phyloP scores from a whole-genome alignment of 2,797 vertebrate species.

The Apogon hyalosoma region DNA sequence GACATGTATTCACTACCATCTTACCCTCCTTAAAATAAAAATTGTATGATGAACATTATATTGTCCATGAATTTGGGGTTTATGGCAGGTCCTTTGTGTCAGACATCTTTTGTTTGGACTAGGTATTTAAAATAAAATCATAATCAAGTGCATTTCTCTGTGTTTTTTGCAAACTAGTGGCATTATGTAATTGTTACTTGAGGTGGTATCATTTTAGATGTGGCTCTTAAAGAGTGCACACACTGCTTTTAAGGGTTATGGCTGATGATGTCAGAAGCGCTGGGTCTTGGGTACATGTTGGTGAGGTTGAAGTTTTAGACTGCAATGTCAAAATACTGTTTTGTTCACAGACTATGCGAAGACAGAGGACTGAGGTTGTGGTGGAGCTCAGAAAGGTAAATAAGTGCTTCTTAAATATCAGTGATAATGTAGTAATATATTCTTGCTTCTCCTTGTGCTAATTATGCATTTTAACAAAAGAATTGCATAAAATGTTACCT shows the following conservation, averaged over 20 bases:
- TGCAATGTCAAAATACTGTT: conserved; percentile 15
- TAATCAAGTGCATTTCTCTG: too few relatives aligned
- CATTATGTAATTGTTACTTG: neutral
- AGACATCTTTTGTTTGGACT: neutral
- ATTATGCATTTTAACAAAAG: neutral
- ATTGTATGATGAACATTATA: neutral
- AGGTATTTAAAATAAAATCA: neutral
- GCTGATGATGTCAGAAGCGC: too few relatives aligned
- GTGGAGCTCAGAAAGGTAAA: conserved; percentile 98
- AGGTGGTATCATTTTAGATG: neutral
- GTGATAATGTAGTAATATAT: neutral
- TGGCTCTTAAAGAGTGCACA: neutral
- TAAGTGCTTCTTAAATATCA: neutral
- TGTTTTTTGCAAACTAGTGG: too few relatives aligned
- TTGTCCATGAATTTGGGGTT: neutral
- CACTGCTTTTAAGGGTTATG: neutral
- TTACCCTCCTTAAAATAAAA: too few relatives aligned
- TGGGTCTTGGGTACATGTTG: neutral
- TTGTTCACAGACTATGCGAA: conserved; percentile 93
- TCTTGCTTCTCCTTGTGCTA: neutral
- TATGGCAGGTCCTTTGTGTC: neutral
- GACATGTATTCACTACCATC: neutral
- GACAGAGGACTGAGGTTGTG: conserved; percentile 98
- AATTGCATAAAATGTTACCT: neutral
- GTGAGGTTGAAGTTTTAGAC: conserved; percentile 12